Base-by-base conservation (phyloP, 2,888 invertebrate species). In the Andrena fulva region DNA sequence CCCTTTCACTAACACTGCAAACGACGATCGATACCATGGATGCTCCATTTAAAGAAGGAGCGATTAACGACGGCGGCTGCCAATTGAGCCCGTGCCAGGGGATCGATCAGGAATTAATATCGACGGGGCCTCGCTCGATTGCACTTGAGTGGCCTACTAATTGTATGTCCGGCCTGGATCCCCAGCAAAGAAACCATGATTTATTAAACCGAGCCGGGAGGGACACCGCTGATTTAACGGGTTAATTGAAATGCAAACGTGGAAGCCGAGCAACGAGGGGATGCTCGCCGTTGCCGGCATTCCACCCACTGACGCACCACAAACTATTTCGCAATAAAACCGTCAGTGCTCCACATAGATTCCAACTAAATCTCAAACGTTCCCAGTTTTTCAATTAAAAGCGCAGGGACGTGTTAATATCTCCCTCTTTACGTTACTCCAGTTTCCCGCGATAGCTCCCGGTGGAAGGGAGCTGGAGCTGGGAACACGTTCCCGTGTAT, bases 41-140 rank as follows among this genome's bases (percentile, higher is more conserved):
- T 24, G 20, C 24, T 27, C 56, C 20, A 56, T 52, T 67, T 29
- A 10, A 6, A 50, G 12, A 52, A 67, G 8, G 7, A 12, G 7
- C 67, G 67, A 68, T 68, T 74, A 59, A 59, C 24, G 27, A 16
- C 56, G 27, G 24, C 33, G 20, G 31, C 31, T 64, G 62, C 66
- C 54, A 56, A 42, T 20, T 63, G 64, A 33, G 16, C 48, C 29
- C 5, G 52, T 35, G 64, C 59, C 66, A 69, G n/a, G 31, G 33
- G 33, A 67, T 54, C 71, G 71, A 72, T 80, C 66, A 16, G 52
- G 48, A 50, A 78, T 80, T 72, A 72, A 80, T 80, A 80, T 68
- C 77, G 60, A 54, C 50, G 71, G 54, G 52, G 42, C 52, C 42
- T 29, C 67, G 20, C n/a, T 50, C 71, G 67, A 80, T 78, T 56